phyloP scores from a whole-genome alignment of 2,888 invertebrate genomes.

The Drosophila greeni region DNA sequence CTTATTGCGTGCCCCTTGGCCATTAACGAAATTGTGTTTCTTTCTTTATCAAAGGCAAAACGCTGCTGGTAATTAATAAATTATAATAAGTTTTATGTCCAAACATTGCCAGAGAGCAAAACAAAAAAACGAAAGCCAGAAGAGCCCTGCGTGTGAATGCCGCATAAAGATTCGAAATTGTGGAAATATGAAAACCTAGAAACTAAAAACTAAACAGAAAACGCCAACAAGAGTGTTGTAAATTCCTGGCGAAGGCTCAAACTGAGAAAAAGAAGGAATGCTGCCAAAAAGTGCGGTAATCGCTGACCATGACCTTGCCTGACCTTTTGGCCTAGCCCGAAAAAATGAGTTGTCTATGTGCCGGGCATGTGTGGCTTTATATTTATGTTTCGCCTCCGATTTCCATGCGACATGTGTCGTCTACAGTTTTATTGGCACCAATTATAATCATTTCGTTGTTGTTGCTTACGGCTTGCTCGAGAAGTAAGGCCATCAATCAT shows the following conservation, averaged over 20 bases:
- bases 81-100: slow-evolving; percentile 58
- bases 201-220: slow-evolving; percentile 8
- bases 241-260: slow-evolving; percentile 3
- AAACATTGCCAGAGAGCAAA: slow-evolving; percentile 25
- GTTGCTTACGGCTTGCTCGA: slow-evolving; percentile 20
- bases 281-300: slow-evolving; percentile 18
- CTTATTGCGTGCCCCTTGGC: slow-evolving; percentile 49
- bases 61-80: slow-evolving; percentile 57
- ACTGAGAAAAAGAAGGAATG: not conserved
- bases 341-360: slow-evolving; percentile 16
- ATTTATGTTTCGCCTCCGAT: slow-evolving; percentile 21
- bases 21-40: slow-evolving; percentile 52
- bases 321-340: slow-evolving; percentile 53
- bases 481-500: slow-evolving; percentile 59
- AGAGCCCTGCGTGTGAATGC: slow-evolving; percentile 31
- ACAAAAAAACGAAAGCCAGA: slow-evolving; percentile 13
- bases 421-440: slow-evolving; percentile 65
- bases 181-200: slow-evolving; percentile 20
- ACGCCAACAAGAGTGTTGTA: slow-evolving; percentile 17
- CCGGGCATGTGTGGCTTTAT: slow-evolving; percentile 8
- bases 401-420: slow-evolving; percentile 59
- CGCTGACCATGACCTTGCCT: slow-evolving; percentile 59
- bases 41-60: slow-evolving; percentile 46
- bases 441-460: slow-evolving; percentile 47
- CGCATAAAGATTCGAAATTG: slow-evolving; percentile 40